These are phyloP conservation scores for Nibea albiflora DNA, from an alignment of 2,113 vertebrate species.

Conservation along the genomic window DNA sequence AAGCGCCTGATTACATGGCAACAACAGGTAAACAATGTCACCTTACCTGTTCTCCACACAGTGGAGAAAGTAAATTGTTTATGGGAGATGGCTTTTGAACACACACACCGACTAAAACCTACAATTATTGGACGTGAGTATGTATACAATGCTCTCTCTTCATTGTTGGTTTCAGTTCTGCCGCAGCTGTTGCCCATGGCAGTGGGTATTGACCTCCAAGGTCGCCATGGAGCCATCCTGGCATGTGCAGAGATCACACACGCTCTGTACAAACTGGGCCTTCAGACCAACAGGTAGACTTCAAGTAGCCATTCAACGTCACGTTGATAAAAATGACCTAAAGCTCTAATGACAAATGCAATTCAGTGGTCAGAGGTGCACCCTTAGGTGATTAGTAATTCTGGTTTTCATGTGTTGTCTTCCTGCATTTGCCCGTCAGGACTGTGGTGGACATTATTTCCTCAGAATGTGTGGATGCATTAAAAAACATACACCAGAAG, in stretches of 20 bases:
- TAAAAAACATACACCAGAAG: constrained; percentile 90
- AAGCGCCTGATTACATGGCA: constrained; percentile 88
- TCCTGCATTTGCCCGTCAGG: constrained; percentile 73
- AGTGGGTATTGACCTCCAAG: constrained; percentile 89
- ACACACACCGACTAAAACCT: neutral
- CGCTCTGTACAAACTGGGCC: constrained; percentile 87
- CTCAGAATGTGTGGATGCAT: constrained; percentile 81
- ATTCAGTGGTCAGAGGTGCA: neutral
- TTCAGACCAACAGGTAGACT: constrained; percentile 86
- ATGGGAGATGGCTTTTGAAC: neutral
- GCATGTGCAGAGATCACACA: constrained; percentile 92
- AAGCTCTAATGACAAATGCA: neutral
- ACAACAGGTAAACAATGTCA: constrained; percentile 84
- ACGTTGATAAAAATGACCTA: neutral
- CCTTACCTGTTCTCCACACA: constrained; percentile 48
- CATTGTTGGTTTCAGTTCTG: constrained; percentile 85
- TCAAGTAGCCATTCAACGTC: neutral
- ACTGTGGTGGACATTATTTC: constrained; percentile 82
- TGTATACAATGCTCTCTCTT: neutral
- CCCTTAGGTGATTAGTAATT: neutral
- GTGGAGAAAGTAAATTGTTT: neutral
- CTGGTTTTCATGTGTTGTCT: neutral
- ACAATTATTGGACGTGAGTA: neutral
- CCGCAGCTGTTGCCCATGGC: constrained; percentile 88
- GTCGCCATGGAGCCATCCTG: constrained; percentile 93